Conservation (phyloP, 2,113 vertebrate genomes). For the Castor canadensis region DNA sequence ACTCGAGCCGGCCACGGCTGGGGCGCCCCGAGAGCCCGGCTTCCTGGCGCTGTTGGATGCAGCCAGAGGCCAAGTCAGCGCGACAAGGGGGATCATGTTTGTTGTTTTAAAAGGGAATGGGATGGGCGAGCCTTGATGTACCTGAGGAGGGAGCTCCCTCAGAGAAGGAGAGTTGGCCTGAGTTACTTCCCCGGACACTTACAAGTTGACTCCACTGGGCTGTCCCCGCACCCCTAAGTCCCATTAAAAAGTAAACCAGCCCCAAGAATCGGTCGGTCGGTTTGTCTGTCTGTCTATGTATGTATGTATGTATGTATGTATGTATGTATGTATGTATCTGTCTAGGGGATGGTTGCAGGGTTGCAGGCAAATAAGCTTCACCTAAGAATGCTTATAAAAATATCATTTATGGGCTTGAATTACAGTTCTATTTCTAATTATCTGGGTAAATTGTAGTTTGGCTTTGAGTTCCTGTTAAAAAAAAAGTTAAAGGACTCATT, state of each 20-base stretch:
- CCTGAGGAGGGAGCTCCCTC: not conserved
- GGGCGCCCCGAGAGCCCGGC: not conserved
- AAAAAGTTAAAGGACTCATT: conserved; percentile 69
- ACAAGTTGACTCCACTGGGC: no score
- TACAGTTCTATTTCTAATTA: not conserved
- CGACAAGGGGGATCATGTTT: not conserved
- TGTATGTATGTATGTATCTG: not conserved
- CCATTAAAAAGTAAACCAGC: not conserved
- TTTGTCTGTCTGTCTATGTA: no score
- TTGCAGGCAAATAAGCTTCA: not conserved
- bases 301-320: no score
- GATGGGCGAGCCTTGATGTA: no score
- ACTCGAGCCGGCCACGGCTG: not conserved
- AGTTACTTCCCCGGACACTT: not conserved
- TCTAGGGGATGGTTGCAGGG: not conserved
- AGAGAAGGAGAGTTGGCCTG: not conserved
- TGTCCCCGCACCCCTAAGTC: no score
- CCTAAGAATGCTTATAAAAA: not conserved
- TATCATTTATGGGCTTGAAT: not conserved
- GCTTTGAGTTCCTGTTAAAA: conserved; percentile 42
- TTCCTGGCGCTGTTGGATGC: not conserved
- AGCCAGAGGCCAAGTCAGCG: not conserved
- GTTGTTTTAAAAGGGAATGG: not conserved
- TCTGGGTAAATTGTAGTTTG: conserved; percentile 36
- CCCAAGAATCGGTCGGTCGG: no score